A percentile compares a stretch with the other conserved stretches of the same genome.
phyloP scores from a whole-genome alignment of 1,140 invertebrate species.

The Frieseomelitta varia region DNA sequence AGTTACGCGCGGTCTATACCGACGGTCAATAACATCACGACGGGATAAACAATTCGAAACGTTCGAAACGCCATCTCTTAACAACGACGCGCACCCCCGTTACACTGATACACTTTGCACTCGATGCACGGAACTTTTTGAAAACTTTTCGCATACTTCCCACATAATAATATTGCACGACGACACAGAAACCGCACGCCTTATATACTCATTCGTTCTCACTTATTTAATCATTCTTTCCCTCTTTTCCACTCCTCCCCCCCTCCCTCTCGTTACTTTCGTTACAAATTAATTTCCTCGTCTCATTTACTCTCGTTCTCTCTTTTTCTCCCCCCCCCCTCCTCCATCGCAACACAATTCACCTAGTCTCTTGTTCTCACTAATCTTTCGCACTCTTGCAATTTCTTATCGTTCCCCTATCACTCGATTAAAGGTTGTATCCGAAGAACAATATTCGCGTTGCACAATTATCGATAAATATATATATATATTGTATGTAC shows the following conservation, averaged over 20 bases:
- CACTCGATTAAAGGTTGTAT: slow-evolving; percentile 75
- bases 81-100: slow-evolving; percentile 4
- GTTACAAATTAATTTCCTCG: not conserved
- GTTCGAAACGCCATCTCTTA: slow-evolving; percentile 55
- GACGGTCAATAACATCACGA: slow-evolving; percentile 23
- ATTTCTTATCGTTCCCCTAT: not conserved
- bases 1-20: not conserved
- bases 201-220: slow-evolving; percentile 14
- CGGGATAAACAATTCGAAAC: not conserved
- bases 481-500: slow-evolving; percentile 61
- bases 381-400: not conserved
- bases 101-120: slow-evolving; percentile 20
- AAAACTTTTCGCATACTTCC: slow-evolving; percentile 34
- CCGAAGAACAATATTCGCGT: slow-evolving; percentile 76
- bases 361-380: slow-evolving; percentile 25
- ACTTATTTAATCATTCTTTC: slow-evolving; percentile 10
- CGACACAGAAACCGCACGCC: slow-evolving; percentile 59
- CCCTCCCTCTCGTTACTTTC: slow-evolving; percentile 28
- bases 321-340: not conserved
- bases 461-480: slow-evolving; percentile 78
- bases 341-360: not conserved
- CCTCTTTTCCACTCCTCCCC: slow-evolving; percentile 8
- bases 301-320: not conserved
- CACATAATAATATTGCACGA: slow-evolving; percentile 39
- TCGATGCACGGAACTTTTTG: slow-evolving; percentile 42